phyloP scores from a whole-genome alignment of 2,113 vertebrate species.

The Osmerus mordax region DNA sequence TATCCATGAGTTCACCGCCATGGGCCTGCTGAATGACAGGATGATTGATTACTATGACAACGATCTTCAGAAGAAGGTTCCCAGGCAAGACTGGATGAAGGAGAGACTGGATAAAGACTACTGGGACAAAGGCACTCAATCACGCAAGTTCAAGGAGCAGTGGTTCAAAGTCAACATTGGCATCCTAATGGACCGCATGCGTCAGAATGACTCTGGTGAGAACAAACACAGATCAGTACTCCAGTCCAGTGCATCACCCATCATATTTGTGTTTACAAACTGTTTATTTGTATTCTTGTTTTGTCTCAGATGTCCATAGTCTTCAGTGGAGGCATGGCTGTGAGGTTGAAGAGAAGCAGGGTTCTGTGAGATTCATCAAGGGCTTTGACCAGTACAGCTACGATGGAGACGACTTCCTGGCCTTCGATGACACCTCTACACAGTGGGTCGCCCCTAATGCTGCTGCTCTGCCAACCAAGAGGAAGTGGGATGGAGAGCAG shows the following conservation, averaged over 20 bases:
- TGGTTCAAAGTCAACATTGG: slow-evolving; percentile 66
- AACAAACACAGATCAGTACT: not conserved
- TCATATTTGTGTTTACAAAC: not conserved
- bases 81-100: slow-evolving; percentile 57
- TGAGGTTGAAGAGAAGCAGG: not conserved
- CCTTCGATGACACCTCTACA: slow-evolving; percentile 17
- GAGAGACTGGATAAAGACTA: slow-evolving; percentile 10
- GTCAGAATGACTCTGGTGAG: slow-evolving; percentile 43
- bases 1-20: slow-evolving; percentile 62
- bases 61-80: not conserved
- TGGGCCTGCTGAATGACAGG: slow-evolving; percentile 56
- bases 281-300: not conserved
- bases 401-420: slow-evolving; percentile 58
- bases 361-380: fast-evolving
- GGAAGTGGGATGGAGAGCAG: slow-evolving; percentile 53
- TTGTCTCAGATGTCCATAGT: slow-evolving; percentile 43
- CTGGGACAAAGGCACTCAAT: slow-evolving; percentile 59
- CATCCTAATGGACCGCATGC: slow-evolving; percentile 50
- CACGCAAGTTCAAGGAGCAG: slow-evolving; percentile 58
- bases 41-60: slow-evolving; percentile 69
- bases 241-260: not conserved
- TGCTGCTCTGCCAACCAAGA: slow-evolving; percentile 25
- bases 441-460: slow-evolving; percentile 36
- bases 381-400: slow-evolving; percentile 61
- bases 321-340: slow-evolving; percentile 67